Evolutionary conservation across 2,888 invertebrate species (phyloP).

Genomic region (Cyclophora punctaria): DNA sequence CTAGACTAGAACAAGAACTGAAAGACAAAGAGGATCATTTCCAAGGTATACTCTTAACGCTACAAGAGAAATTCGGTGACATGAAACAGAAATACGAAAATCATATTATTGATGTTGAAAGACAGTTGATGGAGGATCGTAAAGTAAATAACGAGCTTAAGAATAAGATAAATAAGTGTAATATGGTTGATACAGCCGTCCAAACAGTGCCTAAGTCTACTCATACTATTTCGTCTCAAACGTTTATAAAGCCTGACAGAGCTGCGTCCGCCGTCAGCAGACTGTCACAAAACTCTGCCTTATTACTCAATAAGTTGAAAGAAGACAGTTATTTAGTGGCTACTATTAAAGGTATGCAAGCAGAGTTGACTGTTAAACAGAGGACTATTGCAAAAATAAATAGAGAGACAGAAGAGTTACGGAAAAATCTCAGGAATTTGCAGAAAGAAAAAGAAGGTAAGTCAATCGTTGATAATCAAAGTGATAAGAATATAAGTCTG

Average conservation of each 20-base stretch:
- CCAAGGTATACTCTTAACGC: conserved; percentile 80
- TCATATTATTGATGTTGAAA: conserved; percentile 83
- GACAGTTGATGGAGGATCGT: conserved; percentile 73
- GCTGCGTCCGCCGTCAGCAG: conserved; percentile 68
- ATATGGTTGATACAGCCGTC: conserved; percentile 48
- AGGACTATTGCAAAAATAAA: conserved; percentile 81
- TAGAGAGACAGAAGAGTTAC: conserved; percentile 83
- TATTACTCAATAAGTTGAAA: conserved; percentile 70
- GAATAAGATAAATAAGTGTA: conserved; percentile 64
- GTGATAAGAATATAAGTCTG: too few species aligned
- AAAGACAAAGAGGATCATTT: conserved; percentile 82
- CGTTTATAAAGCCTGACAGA: conserved; percentile 51
- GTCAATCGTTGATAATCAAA: background rate
- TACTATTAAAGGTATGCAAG: conserved; percentile 85
- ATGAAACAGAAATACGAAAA: conserved; percentile 85
- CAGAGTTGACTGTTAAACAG: conserved; percentile 83
- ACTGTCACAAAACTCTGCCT: conserved; percentile 70
- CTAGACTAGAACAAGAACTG: conserved; percentile 81
- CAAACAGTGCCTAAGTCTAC: conserved; percentile 60
- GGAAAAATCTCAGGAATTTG: conserved; percentile 82
- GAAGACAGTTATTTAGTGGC: conserved; percentile 86
- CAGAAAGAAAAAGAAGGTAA: conserved; percentile 84
- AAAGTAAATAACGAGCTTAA: conserved; percentile 68
- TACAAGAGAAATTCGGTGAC: conserved; percentile 84
- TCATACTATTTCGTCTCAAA: conserved; percentile 47